These are phyloP conservation scores for Pimephales promelas DNA, from an alignment of 2,113 vertebrate genomes.

Conservation along the genomic window DNA sequence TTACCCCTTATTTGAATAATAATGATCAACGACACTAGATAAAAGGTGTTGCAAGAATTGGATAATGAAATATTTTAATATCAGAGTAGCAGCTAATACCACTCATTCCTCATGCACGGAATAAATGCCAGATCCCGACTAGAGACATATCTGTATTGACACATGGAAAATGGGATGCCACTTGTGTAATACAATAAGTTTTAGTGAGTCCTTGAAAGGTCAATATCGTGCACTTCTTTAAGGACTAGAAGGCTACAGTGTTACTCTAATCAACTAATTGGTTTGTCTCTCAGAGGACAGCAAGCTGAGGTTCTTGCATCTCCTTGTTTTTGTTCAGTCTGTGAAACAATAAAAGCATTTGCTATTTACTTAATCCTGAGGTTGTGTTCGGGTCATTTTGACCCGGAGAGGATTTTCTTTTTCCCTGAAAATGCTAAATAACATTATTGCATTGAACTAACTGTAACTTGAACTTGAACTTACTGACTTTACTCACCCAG, in stretches of 20 bases:
- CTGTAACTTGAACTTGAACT: no score
- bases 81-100: not conserved
- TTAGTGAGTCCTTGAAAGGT: slow-evolving; percentile 45
- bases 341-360: slow-evolving; percentile 11
- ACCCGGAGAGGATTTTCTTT: no score
- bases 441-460: no score
- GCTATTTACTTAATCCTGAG: not conserved
- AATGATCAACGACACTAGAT: not conserved
- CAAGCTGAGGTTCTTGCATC: not conserved
- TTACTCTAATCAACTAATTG: slow-evolving; percentile 50
- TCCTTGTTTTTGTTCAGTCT: slow-evolving; percentile 14
- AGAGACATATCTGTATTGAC: slow-evolving; percentile 1
- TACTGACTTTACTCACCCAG: no score
- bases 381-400: no score
- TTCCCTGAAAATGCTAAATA: no score
- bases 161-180: not conserved
- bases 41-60: not conserved
- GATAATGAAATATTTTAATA: not conserved
- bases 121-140: slow-evolving; percentile 20
- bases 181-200: slow-evolving; percentile 27
- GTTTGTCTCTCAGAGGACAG: slow-evolving; percentile 43
- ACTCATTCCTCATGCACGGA: slow-evolving; percentile 7
- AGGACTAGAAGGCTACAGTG: not conserved
- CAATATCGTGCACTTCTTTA: slow-evolving; percentile 39
- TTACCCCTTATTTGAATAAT: not conserved